Conservation (phyloP, 2,113 vertebrate genomes). For the Cisticola juncidis region DNA sequence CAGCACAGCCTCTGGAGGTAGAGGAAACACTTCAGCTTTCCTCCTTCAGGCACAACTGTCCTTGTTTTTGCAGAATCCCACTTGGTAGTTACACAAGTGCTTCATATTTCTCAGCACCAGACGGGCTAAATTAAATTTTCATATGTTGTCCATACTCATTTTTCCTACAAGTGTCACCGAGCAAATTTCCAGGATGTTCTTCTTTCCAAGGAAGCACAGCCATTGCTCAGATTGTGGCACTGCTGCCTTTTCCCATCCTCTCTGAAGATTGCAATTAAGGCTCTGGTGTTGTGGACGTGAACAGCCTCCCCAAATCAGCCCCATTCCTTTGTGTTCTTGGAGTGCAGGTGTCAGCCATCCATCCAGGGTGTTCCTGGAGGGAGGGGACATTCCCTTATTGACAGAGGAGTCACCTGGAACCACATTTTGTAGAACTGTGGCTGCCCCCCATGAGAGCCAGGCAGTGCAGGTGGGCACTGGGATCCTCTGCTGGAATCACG, state of each 20-base stretch:
- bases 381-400: background rate
- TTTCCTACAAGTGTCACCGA: background rate
- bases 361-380: background rate
- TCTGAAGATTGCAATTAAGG: accelerated
- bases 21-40: background rate
- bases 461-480: background rate
- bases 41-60: background rate
- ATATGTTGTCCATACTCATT: background rate
- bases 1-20: background rate
- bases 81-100: background rate
- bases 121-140: background rate
- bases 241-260: background rate
- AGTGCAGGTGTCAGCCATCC: background rate
- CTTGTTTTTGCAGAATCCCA: background rate
- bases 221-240: background rate
- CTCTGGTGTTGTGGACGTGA: accelerated
- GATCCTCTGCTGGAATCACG: accelerated
- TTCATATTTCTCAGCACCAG: background rate
- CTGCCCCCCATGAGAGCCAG: accelerated
- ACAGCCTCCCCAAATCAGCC: background rate
- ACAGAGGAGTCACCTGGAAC: background rate
- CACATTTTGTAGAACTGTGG: background rate
- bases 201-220: background rate
- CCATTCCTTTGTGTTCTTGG: background rate
- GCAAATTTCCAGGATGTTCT: background rate